A percentile compares a stretch with the other conserved stretches of the same genome.
Conservation (phyloP, 1,140 invertebrate genomes). For the Conus ventricosus region DNA sequence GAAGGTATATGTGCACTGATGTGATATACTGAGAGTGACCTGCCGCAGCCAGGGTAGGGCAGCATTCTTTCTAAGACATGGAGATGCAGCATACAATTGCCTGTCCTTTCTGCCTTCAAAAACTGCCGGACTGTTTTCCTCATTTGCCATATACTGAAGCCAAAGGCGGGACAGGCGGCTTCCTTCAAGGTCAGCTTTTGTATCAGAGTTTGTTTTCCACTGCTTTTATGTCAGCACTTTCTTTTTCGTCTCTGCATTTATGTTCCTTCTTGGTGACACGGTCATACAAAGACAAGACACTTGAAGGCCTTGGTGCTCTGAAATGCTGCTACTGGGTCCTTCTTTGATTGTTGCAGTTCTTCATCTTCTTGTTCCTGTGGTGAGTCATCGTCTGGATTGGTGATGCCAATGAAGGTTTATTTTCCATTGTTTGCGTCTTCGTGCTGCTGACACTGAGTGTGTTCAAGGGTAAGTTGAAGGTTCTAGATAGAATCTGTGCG, state of each 20-base stretch:
- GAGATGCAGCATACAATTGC: slow-evolving; percentile 47
- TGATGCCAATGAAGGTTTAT: too few species aligned
- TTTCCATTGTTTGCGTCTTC: neutral
- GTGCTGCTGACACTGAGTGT: too few species aligned
- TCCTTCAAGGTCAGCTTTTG: too few species aligned
- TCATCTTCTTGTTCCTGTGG: neutral
- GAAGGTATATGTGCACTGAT: too few species aligned
- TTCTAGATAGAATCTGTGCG: slow-evolving; percentile 20
- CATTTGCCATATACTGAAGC: slow-evolving; percentile 49
- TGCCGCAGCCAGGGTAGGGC: too few species aligned
- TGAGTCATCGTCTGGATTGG: neutral
- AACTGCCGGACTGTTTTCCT: slow-evolving; percentile 32
- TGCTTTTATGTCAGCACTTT: neutral
- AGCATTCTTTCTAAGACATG: slow-evolving; percentile 58
- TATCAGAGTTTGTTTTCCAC: neutral
- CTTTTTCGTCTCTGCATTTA: neutral
- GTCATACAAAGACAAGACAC: neutral
- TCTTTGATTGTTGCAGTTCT: neutral
- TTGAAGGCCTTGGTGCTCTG: neutral
- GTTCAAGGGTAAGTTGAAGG: neutral
- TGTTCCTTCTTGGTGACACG: neutral
- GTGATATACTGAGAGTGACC: too few species aligned
- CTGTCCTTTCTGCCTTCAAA: slow-evolving; percentile 49
- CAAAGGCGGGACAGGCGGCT: slow-evolving; percentile 23
- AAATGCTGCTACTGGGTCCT: neutral